These are phyloP conservation scores for Chymomyza caudatula DNA, from an alignment of 2,888 invertebrate genomes.

Conservation along the genomic window DNA sequence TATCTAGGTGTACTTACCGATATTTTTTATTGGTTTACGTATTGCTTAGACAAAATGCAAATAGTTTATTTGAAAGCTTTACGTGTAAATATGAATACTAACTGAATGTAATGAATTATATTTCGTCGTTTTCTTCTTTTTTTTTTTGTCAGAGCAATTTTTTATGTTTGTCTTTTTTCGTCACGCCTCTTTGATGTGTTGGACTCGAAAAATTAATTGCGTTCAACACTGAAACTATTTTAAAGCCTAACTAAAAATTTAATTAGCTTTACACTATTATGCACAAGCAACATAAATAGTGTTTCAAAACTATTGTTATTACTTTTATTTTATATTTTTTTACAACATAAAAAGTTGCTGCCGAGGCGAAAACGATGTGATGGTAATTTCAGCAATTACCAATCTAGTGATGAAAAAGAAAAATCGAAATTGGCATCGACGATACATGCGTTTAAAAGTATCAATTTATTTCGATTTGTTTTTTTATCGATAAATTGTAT, in stretches of 20 bases:
- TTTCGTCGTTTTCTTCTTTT: neutral
- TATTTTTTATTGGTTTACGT: constrained; percentile 52
- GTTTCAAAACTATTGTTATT: constrained; percentile 60
- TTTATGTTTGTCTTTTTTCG: constrained; percentile 35
- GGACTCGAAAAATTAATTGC: constrained; percentile 49
- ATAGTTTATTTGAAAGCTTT: neutral
- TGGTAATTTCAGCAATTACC: constrained; percentile 72
- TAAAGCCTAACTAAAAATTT: constrained; percentile 67
- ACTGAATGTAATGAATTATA: neutral
- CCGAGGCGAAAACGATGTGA: constrained; percentile 64
- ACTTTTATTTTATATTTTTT: constrained; percentile 58
- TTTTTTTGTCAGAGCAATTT: constrained; percentile 17
- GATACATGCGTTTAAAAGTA: neutral
- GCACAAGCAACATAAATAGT: constrained; percentile 8
- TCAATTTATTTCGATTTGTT: neutral
- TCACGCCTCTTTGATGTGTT: constrained; percentile 56
- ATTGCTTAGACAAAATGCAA: constrained; percentile 47
- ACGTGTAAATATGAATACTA: no score
- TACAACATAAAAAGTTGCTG: constrained; percentile 72
- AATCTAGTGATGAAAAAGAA: constrained; percentile 34
- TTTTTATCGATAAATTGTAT: neutral
- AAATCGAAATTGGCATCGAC: neutral
- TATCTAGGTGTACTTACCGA: constrained; percentile 49
- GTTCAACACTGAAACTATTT: constrained; percentile 48
- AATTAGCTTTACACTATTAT: constrained; percentile 59